Base-by-base conservation (phyloP, 1,140 invertebrate genomes). In the Drosophila nannoptera region DNA sequence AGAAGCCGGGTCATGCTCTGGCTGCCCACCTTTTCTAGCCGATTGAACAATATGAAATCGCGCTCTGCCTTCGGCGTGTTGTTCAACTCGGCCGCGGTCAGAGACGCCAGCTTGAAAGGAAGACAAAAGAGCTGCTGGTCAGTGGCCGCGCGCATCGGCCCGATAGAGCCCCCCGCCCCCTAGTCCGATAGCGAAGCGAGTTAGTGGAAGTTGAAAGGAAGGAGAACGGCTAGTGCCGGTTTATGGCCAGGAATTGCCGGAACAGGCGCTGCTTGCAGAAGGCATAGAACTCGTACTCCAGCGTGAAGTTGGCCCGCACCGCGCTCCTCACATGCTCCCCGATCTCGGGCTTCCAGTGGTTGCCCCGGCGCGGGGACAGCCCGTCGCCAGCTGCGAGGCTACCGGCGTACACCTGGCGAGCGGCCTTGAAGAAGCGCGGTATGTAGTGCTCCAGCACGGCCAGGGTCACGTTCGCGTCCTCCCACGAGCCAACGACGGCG, bases 21-120 rank as follows among this genome's bases (percentile, higher is more conserved):
- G 60, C 94, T 95, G 36, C 95, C 95, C 9, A 96, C 95, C 90
- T 97, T 97, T 7, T 96, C 96, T 11, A 97, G 94, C 7, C 96
- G 91, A 90, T 97, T 97, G 90, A 96, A 97, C 89, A 97, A 95
- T 4, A 89, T 11, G 9, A 75, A 77, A 11, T 89, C 81, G 2
- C 96, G 81, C 65, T 92, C 92, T 0, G 95, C 93, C 43, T 92
- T 91, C 9, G 90, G 91, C 0, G 95, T 96, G 82, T 96, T 96
- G 89, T 97, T 97, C 52, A 96, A 86, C 49, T 87, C 45, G 78
- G 88, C 65, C 80, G 90, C 50, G 43, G 66, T 50, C 46, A 88
- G 69, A 14, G 32, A 32, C 29, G 63, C 48, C 29, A 86, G 74
- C 81, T 86, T 84, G 2, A 77, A 86, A 49, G 9, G 50, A 61